Percentiles rank a stretch among this genome's conserved stretches.
These are phyloP conservation scores for Vanessa cardui DNA, from an alignment of 2,888 invertebrate species.

Conservation along the genomic window DNA sequence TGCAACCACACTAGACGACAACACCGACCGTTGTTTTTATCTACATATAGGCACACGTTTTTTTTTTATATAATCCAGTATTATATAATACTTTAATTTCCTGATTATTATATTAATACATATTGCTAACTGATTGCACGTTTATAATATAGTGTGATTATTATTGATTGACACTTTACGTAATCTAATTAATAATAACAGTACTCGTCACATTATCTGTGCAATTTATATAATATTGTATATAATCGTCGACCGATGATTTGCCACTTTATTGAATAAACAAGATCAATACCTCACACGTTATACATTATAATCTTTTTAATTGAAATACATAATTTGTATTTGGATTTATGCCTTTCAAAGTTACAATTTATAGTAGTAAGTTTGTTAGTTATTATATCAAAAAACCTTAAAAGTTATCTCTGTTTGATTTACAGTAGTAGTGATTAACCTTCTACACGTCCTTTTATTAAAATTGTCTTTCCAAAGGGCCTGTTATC, in stretches of 20 bases:
- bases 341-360: not conserved
- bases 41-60: not conserved
- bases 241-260: not conserved
- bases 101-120: not conserved
- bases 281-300: not conserved
- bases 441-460: conserved; percentile 9
- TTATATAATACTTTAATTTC: not conserved
- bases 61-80: not conserved
- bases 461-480: conserved; percentile 22
- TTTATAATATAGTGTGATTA: not conserved
- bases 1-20: conserved; percentile 40
- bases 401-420: not conserved
- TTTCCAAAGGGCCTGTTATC: conserved; percentile 47
- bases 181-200: conserved; percentile 6
- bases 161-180: conserved; percentile 2
- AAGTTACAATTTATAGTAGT: too few species aligned
- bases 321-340: not conserved
- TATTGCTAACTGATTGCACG: not conserved
- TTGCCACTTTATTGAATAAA: not conserved
- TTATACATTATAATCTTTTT: too few species aligned
- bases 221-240: not conserved
- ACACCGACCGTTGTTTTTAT: conserved; percentile 27
- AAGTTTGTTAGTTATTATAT: too few species aligned
- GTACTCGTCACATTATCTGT: conserved; percentile 1
- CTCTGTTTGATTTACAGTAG: not conserved